Conservation (phyloP, 2,113 vertebrate genomes). For the Lophochroa leadbeateri region DNA sequence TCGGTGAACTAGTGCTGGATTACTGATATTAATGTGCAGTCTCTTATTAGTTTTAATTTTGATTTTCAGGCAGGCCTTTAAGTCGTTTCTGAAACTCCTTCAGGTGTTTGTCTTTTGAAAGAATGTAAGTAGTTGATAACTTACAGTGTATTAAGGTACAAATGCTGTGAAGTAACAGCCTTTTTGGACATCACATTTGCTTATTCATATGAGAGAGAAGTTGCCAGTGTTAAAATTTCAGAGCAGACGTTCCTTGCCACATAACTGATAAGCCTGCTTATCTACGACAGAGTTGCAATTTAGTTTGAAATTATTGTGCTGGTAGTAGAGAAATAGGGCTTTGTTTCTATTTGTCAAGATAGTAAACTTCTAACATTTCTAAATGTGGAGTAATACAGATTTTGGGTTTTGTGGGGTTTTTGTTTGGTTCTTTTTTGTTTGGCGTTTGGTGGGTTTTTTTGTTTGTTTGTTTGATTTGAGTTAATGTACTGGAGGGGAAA, state of each 20-base stretch:
- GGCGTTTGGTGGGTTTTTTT: not conserved
- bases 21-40: too few relatives aligned
- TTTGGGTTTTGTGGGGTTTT: not conserved
- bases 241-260: not conserved
- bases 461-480: not conserved
- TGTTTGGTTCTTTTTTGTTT: not conserved
- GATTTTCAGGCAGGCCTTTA: not conserved
- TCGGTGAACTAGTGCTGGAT: not conserved
- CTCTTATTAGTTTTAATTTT: not conserved
- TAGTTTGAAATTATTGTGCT: not conserved
- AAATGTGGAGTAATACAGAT: not conserved
- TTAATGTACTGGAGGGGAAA: not conserved
- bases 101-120: not conserved
- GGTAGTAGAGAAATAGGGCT: not conserved
- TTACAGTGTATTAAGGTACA: not conserved
- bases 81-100: not conserved
- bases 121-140: too few relatives aligned
- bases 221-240: not conserved
- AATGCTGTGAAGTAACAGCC: not conserved
- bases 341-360: not conserved
- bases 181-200: not conserved
- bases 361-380: not conserved
- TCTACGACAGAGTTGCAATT: not conserved
- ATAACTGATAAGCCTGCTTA: not conserved
- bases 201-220: not conserved